Conservation (phyloP, 2,888 invertebrate species). For the Coremacera marginata region DNA sequence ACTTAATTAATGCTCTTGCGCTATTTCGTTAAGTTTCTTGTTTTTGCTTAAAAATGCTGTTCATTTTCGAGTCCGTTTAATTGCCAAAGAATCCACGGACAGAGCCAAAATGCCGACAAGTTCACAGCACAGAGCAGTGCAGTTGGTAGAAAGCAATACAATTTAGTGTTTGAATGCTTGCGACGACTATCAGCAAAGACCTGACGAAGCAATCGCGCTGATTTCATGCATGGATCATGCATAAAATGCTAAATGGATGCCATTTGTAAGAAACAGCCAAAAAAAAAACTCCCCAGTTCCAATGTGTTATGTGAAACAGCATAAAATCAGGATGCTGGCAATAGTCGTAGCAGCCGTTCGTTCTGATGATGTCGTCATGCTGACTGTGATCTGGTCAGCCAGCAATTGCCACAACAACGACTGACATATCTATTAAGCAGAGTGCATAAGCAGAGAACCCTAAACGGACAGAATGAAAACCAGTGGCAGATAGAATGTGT, state of each 20-base stretch:
- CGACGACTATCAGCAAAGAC: slow-evolving; percentile 4
- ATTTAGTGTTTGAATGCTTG: background rate
- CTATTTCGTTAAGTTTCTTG: slow-evolving; percentile 24
- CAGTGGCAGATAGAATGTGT: slow-evolving; percentile 51
- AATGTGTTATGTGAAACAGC: slow-evolving; percentile 44
- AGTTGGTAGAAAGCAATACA: background rate
- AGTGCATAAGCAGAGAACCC: slow-evolving; percentile 41
- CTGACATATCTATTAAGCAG: slow-evolving; percentile 62
- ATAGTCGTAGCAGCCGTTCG: background rate
- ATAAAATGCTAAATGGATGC: slow-evolving; percentile 50
- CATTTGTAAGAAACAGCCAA: slow-evolving; percentile 51
- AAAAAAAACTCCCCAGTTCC: slow-evolving; percentile 36
- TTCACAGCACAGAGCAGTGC: background rate
- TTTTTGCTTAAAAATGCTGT: background rate
- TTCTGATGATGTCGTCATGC: slow-evolving; percentile 44
- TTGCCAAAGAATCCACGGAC: slow-evolving; percentile 28
- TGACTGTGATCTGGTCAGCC: slow-evolving; percentile 46
- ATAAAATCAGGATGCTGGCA: slow-evolving; percentile 17
- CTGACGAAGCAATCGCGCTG: slow-evolving; percentile 26
- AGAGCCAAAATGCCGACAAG: slow-evolving; percentile 7
- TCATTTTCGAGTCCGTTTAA: slow-evolving; percentile 18
- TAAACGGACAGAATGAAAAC: slow-evolving; percentile 42
- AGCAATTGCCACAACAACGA: slow-evolving; percentile 31
- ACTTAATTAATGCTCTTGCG: slow-evolving; percentile 61
- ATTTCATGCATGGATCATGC: slow-evolving; percentile 43